These are phyloP conservation scores for Ramphastos sulfuratus DNA, from an alignment of 2,113 vertebrate species.

Conservation along the genomic window DNA sequence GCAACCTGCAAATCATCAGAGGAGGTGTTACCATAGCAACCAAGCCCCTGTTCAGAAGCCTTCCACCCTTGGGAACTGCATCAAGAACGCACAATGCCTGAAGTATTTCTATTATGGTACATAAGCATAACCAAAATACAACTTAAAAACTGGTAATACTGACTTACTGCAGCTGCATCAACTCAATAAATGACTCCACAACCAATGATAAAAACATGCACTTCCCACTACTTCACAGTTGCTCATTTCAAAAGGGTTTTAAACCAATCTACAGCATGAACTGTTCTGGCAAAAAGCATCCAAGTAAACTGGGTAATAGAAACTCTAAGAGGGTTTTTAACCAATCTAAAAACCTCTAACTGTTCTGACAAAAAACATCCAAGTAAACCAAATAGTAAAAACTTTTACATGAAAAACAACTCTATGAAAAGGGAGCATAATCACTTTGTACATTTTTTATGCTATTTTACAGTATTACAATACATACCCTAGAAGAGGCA, in stretches of 20 bases:
- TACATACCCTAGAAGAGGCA: conserved; percentile 95
- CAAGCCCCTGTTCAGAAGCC: conserved; percentile 1
- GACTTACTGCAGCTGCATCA: background rate
- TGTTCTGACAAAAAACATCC: background rate
- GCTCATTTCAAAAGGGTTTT: background rate
- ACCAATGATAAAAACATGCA: background rate
- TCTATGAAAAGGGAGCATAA: background rate
- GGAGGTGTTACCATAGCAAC: conserved; percentile 67
- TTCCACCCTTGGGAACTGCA: conserved; percentile 73
- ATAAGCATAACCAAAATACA: background rate
- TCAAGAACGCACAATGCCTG: conserved; percentile 49
- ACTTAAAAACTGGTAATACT: background rate
- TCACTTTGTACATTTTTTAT: background rate
- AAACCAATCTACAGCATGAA: background rate
- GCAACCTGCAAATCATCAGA: conserved; percentile 83
- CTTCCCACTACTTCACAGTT: background rate
- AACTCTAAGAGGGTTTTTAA: background rate
- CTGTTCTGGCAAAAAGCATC: background rate
- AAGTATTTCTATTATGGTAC: background rate
- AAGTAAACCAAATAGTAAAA: background rate
- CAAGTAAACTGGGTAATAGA: background rate
- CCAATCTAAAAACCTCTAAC: background rate
- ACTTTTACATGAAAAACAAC: background rate
- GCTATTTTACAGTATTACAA: background rate
- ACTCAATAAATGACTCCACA: background rate